Percentiles rank a stretch among this genome's conserved stretches.
phyloP scores from a whole-genome alignment of 1,140 invertebrate genomes.

The Hycleus phaleratus region DNA sequence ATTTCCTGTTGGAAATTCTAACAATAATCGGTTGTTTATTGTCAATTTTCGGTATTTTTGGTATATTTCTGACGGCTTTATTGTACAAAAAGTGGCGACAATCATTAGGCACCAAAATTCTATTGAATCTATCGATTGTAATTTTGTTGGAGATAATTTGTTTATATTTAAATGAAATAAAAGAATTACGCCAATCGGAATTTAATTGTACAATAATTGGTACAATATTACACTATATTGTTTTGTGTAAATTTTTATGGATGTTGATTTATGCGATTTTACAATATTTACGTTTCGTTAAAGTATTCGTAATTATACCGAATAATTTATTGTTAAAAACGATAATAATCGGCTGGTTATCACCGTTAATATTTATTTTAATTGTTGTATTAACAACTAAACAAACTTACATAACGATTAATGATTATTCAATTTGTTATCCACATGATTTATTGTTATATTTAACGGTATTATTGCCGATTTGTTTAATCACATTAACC shows the following conservation, averaged over 20 bases:
- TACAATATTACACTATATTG: slow-evolving; percentile 50
- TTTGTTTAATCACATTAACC: slow-evolving; percentile 45
- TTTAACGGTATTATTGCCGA: slow-evolving; percentile 46
- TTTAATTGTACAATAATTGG: slow-evolving; percentile 45
- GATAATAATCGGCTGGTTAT: slow-evolving; percentile 31
- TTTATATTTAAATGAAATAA: slow-evolving; percentile 48
- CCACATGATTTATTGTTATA: slow-evolving; percentile 47
- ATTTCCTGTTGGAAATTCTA: slow-evolving; percentile 45
- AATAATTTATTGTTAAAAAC: slow-evolving; percentile 33
- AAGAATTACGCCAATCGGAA: slow-evolving; percentile 27
- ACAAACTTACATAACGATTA: slow-evolving; percentile 40
- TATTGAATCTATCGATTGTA: slow-evolving; percentile 50
- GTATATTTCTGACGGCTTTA: slow-evolving; percentile 51
- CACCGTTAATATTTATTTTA: slow-evolving; percentile 26
- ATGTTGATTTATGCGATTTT: slow-evolving; percentile 56
- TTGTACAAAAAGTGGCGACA: slow-evolving; percentile 50
- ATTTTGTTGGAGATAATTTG: slow-evolving; percentile 50
- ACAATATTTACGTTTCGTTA: slow-evolving; percentile 54
- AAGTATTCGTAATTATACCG: slow-evolving; percentile 45
- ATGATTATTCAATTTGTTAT: slow-evolving; percentile 44
- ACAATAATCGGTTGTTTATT: slow-evolving; percentile 52
- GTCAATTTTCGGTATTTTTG: slow-evolving; percentile 48
- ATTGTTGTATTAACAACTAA: slow-evolving; percentile 36
- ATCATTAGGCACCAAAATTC: slow-evolving; percentile 51
- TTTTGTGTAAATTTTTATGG: slow-evolving; percentile 55